Conservation (phyloP, 2,113 vertebrate species). For the Octodon degus region DNA sequence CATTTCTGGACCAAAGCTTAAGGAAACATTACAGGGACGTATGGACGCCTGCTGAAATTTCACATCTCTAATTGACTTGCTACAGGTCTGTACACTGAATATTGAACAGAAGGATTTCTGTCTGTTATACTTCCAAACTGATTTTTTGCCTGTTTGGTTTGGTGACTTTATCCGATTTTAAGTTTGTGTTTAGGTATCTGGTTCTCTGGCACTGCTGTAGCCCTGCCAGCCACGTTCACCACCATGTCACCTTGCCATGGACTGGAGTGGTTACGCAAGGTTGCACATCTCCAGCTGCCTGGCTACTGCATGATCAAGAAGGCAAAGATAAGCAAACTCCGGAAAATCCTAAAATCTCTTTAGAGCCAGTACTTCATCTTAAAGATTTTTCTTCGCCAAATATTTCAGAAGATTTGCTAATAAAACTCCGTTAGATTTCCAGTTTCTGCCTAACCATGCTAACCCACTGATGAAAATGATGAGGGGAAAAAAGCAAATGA, state of each 20-base stretch:
- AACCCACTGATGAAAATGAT: background rate
- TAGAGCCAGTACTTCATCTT: slow-evolving; percentile 4
- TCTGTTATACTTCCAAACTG: slow-evolving; percentile 1
- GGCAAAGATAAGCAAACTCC: background rate
- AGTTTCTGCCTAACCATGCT: background rate
- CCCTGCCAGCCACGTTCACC: background rate
- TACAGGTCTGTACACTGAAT: slow-evolving; percentile 46
- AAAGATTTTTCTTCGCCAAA: slow-evolving; percentile 4
- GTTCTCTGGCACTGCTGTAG: background rate
- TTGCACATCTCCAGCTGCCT: background rate
- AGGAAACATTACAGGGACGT: slow-evolving; percentile 46
- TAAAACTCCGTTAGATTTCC: slow-evolving; percentile 4
- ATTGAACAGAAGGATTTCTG: slow-evolving; percentile 34
- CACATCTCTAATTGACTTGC: slow-evolving; percentile 69
- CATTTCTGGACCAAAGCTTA: slow-evolving; percentile 55
- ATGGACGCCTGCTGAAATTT: slow-evolving; percentile 55
- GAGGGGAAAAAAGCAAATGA: background rate
- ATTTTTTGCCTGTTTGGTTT: slow-evolving; percentile 34
- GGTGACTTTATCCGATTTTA: slow-evolving; percentile 37
- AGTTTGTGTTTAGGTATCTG: background rate
- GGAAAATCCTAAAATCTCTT: slow-evolving; percentile 38
- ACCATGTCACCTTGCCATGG: background rate
- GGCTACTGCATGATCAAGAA: background rate
- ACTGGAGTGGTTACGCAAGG: background rate
- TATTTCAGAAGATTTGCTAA: slow-evolving; percentile 32